Conservation (phyloP, 2,113 vertebrate species). For the Rana temporaria region DNA sequence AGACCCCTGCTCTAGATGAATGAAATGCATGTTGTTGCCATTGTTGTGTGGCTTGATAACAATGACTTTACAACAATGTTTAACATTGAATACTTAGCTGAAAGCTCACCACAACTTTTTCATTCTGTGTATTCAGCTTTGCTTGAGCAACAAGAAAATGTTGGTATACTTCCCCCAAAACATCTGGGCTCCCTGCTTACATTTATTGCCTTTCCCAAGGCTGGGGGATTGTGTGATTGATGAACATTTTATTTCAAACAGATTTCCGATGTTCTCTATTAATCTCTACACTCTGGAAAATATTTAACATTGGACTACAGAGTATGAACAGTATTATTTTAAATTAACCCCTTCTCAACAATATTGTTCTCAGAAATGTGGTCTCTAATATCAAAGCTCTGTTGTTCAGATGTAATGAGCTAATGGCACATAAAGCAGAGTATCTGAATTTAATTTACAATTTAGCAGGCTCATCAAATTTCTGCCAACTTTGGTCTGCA, state of each 20-base stretch:
- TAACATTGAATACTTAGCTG: not conserved
- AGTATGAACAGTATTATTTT: conserved; percentile 17
- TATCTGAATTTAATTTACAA: no score
- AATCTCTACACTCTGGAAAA: conserved; percentile 11
- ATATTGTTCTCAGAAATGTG: not conserved
- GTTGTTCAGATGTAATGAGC: no score
- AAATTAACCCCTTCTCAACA: not conserved
- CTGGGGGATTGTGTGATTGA: conserved; percentile 19
- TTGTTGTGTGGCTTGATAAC: conserved; percentile 8
- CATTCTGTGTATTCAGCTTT: not conserved
- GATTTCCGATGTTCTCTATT: conserved; percentile 38
- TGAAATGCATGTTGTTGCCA: not conserved
- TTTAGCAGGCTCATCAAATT: no score
- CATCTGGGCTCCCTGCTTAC: conserved; percentile 31
- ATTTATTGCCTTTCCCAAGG: conserved; percentile 28
- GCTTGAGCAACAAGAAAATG: conserved; percentile 4
- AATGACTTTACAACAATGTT: not conserved
- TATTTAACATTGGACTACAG: not conserved
- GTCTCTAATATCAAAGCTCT: no score
- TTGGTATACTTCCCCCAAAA: not conserved
- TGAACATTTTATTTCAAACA: conserved; percentile 45
- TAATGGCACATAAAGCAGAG: no score
- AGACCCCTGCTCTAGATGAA: not conserved
- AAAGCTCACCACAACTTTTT: conserved; percentile 7
- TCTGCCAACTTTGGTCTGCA: no score